Base-by-base conservation (phyloP, 2,797 vertebrate genomes). In the Gymnoscopelus braueri region DNA sequence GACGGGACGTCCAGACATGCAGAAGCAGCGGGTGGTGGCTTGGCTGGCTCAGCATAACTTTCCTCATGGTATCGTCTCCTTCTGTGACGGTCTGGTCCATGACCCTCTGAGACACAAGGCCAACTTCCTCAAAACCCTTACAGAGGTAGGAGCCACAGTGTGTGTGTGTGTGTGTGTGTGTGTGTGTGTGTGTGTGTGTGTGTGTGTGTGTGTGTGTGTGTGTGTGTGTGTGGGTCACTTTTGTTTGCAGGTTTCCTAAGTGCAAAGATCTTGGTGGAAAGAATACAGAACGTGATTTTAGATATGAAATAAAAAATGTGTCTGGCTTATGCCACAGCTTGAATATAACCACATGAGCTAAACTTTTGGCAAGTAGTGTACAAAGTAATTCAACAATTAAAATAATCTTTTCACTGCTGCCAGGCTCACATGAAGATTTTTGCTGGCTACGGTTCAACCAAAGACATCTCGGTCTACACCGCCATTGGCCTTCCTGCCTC, bases 41-140 rank as follows among this genome's bases (percentile, higher is more conserved):
- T 99, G 98, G 98, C 92, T 99, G 79, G 97, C 98, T 19, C 98
- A 99, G 91, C 98, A 99, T 95, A 99, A 99, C 92, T 99, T 99
- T 83, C 98, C 98, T 48, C 97, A 99, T 0, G 98, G 98, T 14
- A 96, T 99, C 4, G 98, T 99, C 69, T 99, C 97, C 64, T 99
- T 99, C 93, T 99, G 97, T 0, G 98, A 99, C 0, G 98, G 98
- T 57, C 93, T 99, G 12, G 98, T 99, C 13, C 98, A 99, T 0
- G 98, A 99, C 92, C 98, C 98, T 0, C 95, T 99, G 74, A 90
- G 98, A 71, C 98, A 99, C 93, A 99, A 99, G 72, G 96, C 97
- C 89, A 97, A 98, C 92, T 99, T 99, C 88, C 95, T 99, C 70
- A 98, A 96, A 87, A 85, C 92, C 77, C 95, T 99, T 85, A 95